Evolutionary conservation across 2,888 invertebrate species (phyloP).

Genomic region (Cylindroiulus punctatus): DNA sequence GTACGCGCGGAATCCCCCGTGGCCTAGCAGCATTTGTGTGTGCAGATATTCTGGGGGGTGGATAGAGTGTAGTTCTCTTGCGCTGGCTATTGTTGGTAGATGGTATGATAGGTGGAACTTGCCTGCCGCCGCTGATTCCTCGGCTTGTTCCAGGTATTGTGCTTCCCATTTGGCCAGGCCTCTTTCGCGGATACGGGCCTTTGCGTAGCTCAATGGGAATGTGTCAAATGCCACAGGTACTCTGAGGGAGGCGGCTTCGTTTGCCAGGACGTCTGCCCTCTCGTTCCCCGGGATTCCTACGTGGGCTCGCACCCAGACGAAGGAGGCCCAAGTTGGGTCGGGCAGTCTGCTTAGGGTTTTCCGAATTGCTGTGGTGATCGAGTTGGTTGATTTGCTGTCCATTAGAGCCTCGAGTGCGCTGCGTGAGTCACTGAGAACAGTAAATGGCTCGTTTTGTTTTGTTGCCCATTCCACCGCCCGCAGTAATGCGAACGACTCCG

Average conservation of each 20-base stretch:
- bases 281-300: neutral
- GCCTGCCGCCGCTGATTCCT: neutral
- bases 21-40: neutral
- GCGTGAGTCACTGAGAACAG: neutral
- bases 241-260: neutral
- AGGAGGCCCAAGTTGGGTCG: neutral
- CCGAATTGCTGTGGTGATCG: neutral
- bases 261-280: neutral
- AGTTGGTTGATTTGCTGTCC: neutral
- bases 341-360: neutral
- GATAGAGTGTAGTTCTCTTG: neutral
- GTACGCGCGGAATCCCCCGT: neutral
- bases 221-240: fast-evolving
- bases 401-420: neutral
- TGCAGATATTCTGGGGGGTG: neutral
- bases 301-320: neutral
- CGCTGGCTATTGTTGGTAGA: neutral
- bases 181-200: fast-evolving
- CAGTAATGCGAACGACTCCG: neutral
- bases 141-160: neutral
- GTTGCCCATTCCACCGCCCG: neutral
- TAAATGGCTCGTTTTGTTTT: neutral
- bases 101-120: neutral
- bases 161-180: neutral
- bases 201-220: neutral